Conservation (phyloP, 2,888 invertebrate species). For the Trichogramma evanescens region DNA sequence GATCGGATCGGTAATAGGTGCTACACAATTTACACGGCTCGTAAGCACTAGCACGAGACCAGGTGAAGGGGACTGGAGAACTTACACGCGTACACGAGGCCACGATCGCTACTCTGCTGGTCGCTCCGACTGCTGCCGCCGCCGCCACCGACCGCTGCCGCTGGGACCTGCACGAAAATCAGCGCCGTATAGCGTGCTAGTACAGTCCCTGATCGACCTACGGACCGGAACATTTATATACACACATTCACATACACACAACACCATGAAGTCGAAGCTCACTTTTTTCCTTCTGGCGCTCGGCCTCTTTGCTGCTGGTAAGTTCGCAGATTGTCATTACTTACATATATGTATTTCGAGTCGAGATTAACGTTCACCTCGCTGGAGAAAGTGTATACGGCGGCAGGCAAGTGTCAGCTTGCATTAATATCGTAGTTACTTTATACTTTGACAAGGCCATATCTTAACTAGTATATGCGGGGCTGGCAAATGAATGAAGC, state of each 20-base stretch:
- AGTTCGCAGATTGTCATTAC: not conserved
- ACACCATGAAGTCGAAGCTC: slow-evolving; percentile 10
- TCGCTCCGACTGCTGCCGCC: slow-evolving; percentile 24
- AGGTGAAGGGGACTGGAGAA: slow-evolving; percentile 34
- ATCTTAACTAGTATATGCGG: too few relatives aligned
- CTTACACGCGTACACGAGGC: slow-evolving; percentile 20
- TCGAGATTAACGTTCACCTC: too few relatives aligned
- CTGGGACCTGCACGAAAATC: not conserved
- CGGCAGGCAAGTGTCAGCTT: too few relatives aligned
- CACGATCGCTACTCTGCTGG: slow-evolving; percentile 25
- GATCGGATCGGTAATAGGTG: too few relatives aligned
- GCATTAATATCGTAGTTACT: too few relatives aligned
- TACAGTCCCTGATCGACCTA: too few relatives aligned
- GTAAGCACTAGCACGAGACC: slow-evolving; percentile 8
- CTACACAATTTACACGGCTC: too few relatives aligned
- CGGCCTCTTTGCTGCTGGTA: slow-evolving; percentile 9
- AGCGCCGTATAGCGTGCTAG: too few relatives aligned
- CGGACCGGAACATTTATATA: slow-evolving; percentile 11
- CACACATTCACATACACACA: not conserved
- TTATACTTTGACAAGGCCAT: too few relatives aligned
- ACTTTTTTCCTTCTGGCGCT: not conserved
- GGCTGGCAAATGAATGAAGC: too few relatives aligned
- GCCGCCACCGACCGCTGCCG: slow-evolving; percentile 33
- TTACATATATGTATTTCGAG: too few relatives aligned
- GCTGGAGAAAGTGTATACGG: too few relatives aligned